phyloP scores from a whole-genome alignment of 2,888 invertebrate genomes.

The Acanthosepion lycidas region DNA sequence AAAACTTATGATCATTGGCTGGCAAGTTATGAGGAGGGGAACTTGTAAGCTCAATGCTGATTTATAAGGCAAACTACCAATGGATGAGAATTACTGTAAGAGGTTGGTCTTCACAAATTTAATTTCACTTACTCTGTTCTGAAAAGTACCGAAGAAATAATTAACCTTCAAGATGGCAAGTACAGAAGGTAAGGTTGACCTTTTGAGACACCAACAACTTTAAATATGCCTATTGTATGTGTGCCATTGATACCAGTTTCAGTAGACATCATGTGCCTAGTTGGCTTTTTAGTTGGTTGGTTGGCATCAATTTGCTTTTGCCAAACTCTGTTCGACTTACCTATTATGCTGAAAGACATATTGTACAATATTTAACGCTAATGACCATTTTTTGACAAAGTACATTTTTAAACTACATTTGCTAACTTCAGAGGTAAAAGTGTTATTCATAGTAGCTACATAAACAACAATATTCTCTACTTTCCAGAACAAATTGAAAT shows the following conservation, averaged over 20 bases:
- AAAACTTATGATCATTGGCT: background rate
- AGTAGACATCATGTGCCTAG: background rate
- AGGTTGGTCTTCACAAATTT: background rate
- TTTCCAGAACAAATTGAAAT: too few species aligned
- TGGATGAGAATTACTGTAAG: background rate
- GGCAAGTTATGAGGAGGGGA: background rate
- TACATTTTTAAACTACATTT: slow-evolving; percentile 14
- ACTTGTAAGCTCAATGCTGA: background rate
- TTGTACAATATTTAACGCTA: background rate
- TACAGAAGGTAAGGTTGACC: background rate
- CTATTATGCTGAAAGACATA: background rate
- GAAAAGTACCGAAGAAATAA: background rate
- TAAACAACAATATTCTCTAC: background rate
- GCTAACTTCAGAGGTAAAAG: background rate
- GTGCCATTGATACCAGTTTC: background rate
- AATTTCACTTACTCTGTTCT: background rate
- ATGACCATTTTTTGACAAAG: background rate
- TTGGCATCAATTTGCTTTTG: background rate
- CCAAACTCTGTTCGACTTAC: background rate
- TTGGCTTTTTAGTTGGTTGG: background rate
- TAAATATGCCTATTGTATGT: background rate
- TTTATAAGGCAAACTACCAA: background rate
- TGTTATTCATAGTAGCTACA: background rate
- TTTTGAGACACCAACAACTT: background rate
- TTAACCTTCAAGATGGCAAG: background rate